phyloP scores from a whole-genome alignment of 2,113 vertebrate genomes.

The Oncorhynchus nerka region DNA sequence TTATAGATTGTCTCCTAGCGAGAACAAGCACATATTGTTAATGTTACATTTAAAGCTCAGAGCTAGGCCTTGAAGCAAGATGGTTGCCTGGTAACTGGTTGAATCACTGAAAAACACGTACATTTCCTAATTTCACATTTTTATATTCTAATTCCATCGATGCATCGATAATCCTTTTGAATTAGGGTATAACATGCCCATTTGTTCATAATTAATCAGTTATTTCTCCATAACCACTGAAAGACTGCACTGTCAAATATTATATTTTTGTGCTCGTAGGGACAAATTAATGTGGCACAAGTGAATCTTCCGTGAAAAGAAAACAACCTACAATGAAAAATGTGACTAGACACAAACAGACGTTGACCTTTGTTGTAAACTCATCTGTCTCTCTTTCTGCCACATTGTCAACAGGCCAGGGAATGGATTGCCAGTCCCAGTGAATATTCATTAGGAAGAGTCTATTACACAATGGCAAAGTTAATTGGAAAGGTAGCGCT shows the following conservation, averaged over 20 bases:
- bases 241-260: neutral
- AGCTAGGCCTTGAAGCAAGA: neutral
- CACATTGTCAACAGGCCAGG: neutral
- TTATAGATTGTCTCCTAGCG: neutral
- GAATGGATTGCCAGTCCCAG: neutral
- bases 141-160: neutral
- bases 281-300: neutral
- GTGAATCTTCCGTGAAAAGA: neutral
- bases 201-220: neutral
- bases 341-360: neutral
- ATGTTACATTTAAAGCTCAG: neutral
- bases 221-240: neutral
- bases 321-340: neutral
- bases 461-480: neutral
- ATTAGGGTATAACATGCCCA: neutral
- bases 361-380: neutral
- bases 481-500: neutral
- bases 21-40: neutral
- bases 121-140: neutral
- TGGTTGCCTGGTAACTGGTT: constrained; percentile 9
- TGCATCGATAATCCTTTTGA: neutral
- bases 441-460: neutral
- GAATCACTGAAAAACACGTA: neutral
- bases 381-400: neutral
- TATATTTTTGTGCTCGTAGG: neutral